Evolutionary conservation across 2,797 vertebrate genomes (phyloP), one percentile per base, ranked within the genome.

Genomic region (Bufotes viridis): DNA sequence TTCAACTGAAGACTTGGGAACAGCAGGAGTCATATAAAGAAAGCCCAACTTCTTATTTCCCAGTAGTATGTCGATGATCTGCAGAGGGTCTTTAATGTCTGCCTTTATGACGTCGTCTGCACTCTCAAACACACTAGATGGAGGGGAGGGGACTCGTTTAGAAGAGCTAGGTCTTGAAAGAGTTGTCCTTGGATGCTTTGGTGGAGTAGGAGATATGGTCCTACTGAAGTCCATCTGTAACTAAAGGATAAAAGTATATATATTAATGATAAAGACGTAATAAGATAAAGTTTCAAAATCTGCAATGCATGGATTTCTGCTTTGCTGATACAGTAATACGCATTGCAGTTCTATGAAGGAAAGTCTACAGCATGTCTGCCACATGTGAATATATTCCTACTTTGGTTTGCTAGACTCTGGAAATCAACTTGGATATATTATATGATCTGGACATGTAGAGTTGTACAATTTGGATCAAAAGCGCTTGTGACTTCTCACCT

Each of bases 11-110:
- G 95, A 94, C 78, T 89, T 94, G 53, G 94, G 91, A 51, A 92
- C 92, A 15, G 92, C 92, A 12, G 95, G 86, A 13, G 90, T 93
- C 94, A 96, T 91, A 88, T 95, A 95, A 63, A 96, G 93, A 90
- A 95, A 96, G 29, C 95, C 95, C 49, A 96, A 91, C 57, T 94
- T 90, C 76, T 95, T 91, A 34, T 96, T 96, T 89, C 93, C 93
- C 82, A 74, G 89, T 84, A 96, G 90, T 90, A 94, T 91, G 90
- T 92, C 91, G 78, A 94, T 88, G 63, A 96, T 96, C 87, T 96
- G 90, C 42, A 92, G 90, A 61, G 94, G 94, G 57, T 94, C 92
- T 63, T 34, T 55, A 79, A 96, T 86, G 69, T 92, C 93, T 65
- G 94, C 93, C 72, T 90, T 92, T 65, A 95, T 84, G n/a, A 96